Percentiles rank a stretch among this genome's conserved stretches.
These are phyloP conservation scores for Sander lucioperca DNA, from an alignment of 2,113 vertebrate species.

Conservation along the genomic window DNA sequence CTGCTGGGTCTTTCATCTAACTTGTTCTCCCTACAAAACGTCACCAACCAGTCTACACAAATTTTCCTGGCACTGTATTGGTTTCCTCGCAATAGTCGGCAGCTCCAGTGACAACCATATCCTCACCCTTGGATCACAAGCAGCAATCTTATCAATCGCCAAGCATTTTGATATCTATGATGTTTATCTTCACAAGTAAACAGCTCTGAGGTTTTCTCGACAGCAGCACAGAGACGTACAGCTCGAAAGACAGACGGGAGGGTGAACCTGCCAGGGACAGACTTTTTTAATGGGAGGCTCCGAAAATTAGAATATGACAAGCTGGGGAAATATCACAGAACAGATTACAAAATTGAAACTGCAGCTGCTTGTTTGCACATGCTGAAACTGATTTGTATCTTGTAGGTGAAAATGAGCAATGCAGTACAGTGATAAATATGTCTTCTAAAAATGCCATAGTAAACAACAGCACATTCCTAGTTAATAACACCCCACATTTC, in stretches of 20 bases:
- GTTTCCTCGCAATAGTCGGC: not conserved
- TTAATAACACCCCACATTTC: conserved; percentile 7
- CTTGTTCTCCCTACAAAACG: no score
- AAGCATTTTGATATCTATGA: conserved; percentile 54
- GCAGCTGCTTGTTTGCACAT: conserved; percentile 52
- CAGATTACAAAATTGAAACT: conserved; percentile 54
- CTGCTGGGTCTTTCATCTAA: no score
- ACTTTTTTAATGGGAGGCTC: conserved; percentile 56
- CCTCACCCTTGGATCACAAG: conserved; percentile 47
- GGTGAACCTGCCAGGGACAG: conserved; percentile 43
- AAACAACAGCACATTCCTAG: not conserved
- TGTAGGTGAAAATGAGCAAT: conserved; percentile 33
- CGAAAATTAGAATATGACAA: conserved; percentile 53
- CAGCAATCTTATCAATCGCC: conserved; percentile 66
- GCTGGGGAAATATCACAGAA: conserved; percentile 51
- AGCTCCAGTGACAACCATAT: conserved; percentile 21
- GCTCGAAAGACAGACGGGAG: conserved; percentile 41
- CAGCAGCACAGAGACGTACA: conserved; percentile 32
- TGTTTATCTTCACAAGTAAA: conserved; percentile 60
- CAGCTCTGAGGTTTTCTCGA: conserved; percentile 58
- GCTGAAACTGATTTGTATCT: conserved; percentile 46
- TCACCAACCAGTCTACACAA: no score
- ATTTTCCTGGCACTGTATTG: not conserved
- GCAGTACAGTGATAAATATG: conserved; percentile 8
- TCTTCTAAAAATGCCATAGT: not conserved